phyloP scores from a whole-genome alignment of 2,113 vertebrate genomes.

The Eptesicus fuscus region DNA sequence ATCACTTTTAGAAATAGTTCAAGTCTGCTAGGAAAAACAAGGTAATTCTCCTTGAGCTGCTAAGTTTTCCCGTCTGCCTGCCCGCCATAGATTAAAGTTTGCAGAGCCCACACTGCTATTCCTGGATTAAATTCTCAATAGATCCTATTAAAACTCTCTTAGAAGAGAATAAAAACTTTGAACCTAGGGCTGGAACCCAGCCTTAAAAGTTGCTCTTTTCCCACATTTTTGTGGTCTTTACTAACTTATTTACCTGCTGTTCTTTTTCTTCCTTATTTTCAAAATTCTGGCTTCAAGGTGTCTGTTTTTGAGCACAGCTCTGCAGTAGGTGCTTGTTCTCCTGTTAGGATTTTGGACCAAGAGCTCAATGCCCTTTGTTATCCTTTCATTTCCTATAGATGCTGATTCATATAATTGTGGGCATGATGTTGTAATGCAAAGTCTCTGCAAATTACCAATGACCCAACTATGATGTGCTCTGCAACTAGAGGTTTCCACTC shows the following conservation, averaged over 20 bases:
- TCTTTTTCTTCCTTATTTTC: constrained; percentile 6
- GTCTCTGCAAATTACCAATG: constrained; percentile 75
- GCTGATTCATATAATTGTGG: constrained; percentile 78
- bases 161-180: constrained; percentile 35
- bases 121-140: constrained; percentile 55
- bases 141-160: background rate
- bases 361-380: constrained; percentile 73
- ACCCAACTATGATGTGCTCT: constrained; percentile 70
- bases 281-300: constrained; percentile 63
- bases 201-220: constrained; percentile 31
- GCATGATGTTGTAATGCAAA: constrained; percentile 75
- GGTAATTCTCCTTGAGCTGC: constrained; percentile 11
- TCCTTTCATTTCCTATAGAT: constrained; percentile 79
- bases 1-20: constrained; percentile 27
- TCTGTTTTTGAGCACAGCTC: constrained; percentile 34
- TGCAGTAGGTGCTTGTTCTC: constrained; percentile 7
- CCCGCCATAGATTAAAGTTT: constrained; percentile 1
- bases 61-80: background rate
- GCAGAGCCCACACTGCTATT: constrained; percentile 3
- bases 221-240: constrained; percentile 50
- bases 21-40: background rate
- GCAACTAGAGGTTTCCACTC: background rate
- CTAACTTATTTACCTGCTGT: constrained; percentile 58
- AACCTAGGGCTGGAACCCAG: constrained; percentile 15
- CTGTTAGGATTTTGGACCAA: constrained; percentile 66